A percentile compares a stretch with the other conserved stretches of the same genome.
phyloP scores from a whole-genome alignment of 2,888 invertebrate genomes.

The Diplolepis rosae region DNA sequence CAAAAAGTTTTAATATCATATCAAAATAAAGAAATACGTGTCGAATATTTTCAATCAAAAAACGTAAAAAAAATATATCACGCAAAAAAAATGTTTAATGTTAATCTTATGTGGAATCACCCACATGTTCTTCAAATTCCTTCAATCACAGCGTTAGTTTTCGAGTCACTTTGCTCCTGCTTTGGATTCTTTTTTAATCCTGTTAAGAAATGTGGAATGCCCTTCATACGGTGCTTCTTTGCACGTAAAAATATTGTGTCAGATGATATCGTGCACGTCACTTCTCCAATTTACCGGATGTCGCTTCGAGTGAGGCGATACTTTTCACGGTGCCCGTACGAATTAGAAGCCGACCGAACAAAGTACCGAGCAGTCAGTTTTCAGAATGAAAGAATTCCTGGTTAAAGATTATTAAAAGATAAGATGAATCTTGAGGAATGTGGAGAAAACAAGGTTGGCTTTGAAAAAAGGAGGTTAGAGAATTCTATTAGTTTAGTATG shows the following conservation, averaged over 20 bases:
- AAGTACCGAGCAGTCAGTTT: background rate
- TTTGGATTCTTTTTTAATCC: constrained; percentile 52
- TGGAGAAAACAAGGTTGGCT: background rate
- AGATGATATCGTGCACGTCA: constrained; percentile 52
- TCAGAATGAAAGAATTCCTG: background rate
- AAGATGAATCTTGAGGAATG: constrained; percentile 6
- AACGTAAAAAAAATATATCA: too few species aligned
- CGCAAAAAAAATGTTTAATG: too few species aligned
- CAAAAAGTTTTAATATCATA: too few species aligned
- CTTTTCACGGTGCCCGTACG: constrained; percentile 28
- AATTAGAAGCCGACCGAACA: constrained; percentile 22
- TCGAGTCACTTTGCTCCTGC: background rate
- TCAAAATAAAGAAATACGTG: too few species aligned
- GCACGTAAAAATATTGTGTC: constrained; percentile 65
- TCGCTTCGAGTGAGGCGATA: constrained; percentile 39
- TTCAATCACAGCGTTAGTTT: background rate
- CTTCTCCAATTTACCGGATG: constrained; percentile 57
- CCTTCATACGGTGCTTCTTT: constrained; percentile 45
- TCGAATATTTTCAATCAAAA: too few species aligned
- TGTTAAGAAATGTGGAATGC: constrained; percentile 62
- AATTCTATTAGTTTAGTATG: too few species aligned
- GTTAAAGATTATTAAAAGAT: background rate
- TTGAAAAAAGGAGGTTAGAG: background rate
- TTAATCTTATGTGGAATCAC: too few species aligned
- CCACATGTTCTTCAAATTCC: too few species aligned